Evolutionary conservation across 2,113 vertebrate genomes (phyloP).

Genomic region (Guaruba guarouba): DNA sequence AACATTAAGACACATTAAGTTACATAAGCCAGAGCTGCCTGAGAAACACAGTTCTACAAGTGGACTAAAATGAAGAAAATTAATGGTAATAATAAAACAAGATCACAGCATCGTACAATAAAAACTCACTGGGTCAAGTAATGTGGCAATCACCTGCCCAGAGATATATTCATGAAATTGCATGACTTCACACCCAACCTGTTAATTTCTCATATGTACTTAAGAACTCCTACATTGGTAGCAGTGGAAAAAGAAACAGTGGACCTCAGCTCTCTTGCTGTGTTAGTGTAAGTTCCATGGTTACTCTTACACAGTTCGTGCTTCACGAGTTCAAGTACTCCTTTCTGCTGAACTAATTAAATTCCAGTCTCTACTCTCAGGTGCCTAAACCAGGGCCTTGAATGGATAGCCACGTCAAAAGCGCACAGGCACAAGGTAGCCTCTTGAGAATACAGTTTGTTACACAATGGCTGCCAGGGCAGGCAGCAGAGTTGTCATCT

Average conservation of each 20-base stretch:
- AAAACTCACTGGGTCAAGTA: not conserved
- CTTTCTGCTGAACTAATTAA: not conserved
- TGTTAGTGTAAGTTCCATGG: not conserved
- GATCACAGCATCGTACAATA: not conserved
- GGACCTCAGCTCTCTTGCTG: not conserved
- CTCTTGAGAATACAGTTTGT: not conserved
- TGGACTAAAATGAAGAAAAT: not conserved
- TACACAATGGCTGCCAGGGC: not conserved
- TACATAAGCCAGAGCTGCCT: not conserved
- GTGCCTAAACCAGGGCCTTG: not conserved
- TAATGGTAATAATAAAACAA: not conserved
- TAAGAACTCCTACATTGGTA: not conserved
- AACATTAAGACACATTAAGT: not conserved
- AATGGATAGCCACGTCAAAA: not conserved
- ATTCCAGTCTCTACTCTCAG: not conserved
- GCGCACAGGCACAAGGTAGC: accelerated
- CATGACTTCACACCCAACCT: not conserved
- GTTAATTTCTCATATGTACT: not conserved
- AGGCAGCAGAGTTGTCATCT: not conserved
- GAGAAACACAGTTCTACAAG: not conserved
- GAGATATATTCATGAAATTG: not conserved
- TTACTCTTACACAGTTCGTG: not conserved
- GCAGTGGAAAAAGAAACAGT: not conserved
- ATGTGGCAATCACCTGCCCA: not conserved
- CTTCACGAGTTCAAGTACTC: not conserved